Conservation (phyloP, 1,140 invertebrate species). For the Drosophila funebris region DNA sequence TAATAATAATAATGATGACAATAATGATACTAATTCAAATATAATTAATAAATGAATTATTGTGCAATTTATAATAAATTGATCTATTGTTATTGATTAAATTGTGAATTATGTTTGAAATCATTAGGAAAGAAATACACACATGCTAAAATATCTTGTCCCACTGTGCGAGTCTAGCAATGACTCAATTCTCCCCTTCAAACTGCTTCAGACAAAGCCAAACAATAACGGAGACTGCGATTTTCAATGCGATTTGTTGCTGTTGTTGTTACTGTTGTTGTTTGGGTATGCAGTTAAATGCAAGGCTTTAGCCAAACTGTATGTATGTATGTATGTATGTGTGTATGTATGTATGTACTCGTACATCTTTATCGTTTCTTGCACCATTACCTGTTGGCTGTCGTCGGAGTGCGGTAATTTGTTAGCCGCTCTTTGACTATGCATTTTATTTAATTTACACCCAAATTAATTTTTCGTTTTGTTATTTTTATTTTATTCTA, state of each 20-base stretch:
- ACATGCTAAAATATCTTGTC: background rate
- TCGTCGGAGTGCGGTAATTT: slow-evolving; percentile 64
- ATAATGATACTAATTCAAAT: no score
- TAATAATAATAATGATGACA: no score
- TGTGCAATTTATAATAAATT: no score
- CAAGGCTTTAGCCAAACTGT: slow-evolving; percentile 34
- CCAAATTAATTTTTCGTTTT: slow-evolving; percentile 48
- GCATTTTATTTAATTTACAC: slow-evolving; percentile 72
- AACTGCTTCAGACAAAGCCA: background rate
- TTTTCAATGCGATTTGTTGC: slow-evolving; percentile 6
- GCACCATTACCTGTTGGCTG: slow-evolving; percentile 41
- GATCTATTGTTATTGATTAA: no score
- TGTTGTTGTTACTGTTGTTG: no score
- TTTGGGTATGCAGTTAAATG: slow-evolving; percentile 20
- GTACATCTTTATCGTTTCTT: slow-evolving; percentile 21
- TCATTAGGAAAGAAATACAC: no score
- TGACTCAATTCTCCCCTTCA: background rate
- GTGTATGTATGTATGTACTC: background rate
- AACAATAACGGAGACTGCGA: background rate
- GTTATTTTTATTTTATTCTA: slow-evolving; percentile 43
- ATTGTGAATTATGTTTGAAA: no score
- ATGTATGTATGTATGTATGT: slow-evolving; percentile 6
- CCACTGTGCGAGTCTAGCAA: background rate
- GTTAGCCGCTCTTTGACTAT: slow-evolving; percentile 52
- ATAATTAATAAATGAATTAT: no score